Base-by-base conservation (phyloP, 2,113 vertebrate genomes). In the Otolemur garnettii region DNA sequence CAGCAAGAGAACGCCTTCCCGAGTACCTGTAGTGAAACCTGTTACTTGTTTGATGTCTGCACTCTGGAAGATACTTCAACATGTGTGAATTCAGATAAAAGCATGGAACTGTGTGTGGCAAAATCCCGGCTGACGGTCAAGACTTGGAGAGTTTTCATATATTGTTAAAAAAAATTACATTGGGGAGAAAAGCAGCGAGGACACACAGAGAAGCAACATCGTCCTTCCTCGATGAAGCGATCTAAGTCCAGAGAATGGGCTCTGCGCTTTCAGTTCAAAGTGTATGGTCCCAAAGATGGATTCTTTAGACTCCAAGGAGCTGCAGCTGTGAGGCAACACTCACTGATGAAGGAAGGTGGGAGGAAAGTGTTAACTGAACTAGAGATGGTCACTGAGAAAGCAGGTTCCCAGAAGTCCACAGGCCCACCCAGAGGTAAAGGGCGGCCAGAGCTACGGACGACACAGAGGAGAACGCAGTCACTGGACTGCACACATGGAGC, bases 401-500 rank as follows among this genome's bases (percentile, higher is more conserved):
- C 90, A 90, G 92, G 97, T 35, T 97, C 96, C 87, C 82, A 83
- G 96, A 96, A 91, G 96, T 78, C 91, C 93, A 38, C 68, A 13
- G 95, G 97, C 83, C 95, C 96, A 66, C 38, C 33, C 79, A 77
- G 93, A 96, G 97, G 69, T 90, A 74, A 74, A 97, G 94, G 94
- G 92, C 96, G 96, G 98, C 97, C 86, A 87, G 95, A 93, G 38
- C 91, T 83, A 90, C 68, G 38, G 38, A 38, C 80, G 45, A 85
- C 79, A 64, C 77, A 82, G 35, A 92, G 59, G 92, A 75, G 71
- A 95, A 26, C 10, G 17, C 8, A 11, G 96, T 99, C 98, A 99
- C 45, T 99, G 99, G 83, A 99, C 98, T 79, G 98, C 98, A 98
- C 99, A 99, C 99, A 99, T 99, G 19, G 99, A 99, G 98, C 99